Conservation (phyloP, 2,888 invertebrate species). For the Apodemia hepburni region DNA sequence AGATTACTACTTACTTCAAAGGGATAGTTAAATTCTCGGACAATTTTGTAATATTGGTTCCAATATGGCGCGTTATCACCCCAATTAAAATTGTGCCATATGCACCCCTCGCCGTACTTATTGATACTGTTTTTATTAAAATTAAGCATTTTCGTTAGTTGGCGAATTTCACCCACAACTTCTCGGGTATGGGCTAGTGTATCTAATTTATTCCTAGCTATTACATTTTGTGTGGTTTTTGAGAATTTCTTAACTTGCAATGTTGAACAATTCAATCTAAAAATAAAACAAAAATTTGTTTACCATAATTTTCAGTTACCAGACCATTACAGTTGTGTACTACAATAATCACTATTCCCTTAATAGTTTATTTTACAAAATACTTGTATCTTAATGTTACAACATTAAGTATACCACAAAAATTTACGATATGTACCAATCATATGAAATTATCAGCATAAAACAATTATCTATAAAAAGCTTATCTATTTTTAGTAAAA, state of each 20-base stretch:
- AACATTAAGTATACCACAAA: too few relatives aligned
- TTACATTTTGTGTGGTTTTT: constrained; percentile 56
- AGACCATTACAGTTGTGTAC: too few relatives aligned
- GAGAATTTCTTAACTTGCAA: constrained; percentile 64
- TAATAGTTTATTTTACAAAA: too few relatives aligned
- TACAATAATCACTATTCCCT: too few relatives aligned
- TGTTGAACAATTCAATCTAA: constrained; percentile 64
- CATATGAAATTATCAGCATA: too few relatives aligned
- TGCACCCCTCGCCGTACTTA: constrained; percentile 28
- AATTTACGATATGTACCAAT: too few relatives aligned
- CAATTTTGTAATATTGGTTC: constrained; percentile 66
- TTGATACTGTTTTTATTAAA: constrained; percentile 43
- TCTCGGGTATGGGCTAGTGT: constrained; percentile 51
- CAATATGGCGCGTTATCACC: constrained; percentile 71
- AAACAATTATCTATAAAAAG: too few relatives aligned
- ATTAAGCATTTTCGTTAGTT: constrained; percentile 56
- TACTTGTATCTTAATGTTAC: too few relatives aligned
- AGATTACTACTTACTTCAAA: constrained; percentile 51
- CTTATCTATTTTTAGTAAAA: too few relatives aligned
- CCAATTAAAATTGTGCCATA: constrained; percentile 69
- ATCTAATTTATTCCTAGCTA: constrained; percentile 57
- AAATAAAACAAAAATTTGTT: constrained; percentile 29
- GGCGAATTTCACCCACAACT: constrained; percentile 57
- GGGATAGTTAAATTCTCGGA: constrained; percentile 61
- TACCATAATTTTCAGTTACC: neutral